Base-by-base conservation (phyloP, 2,797 vertebrate species). In the Miichthys miiuy region DNA sequence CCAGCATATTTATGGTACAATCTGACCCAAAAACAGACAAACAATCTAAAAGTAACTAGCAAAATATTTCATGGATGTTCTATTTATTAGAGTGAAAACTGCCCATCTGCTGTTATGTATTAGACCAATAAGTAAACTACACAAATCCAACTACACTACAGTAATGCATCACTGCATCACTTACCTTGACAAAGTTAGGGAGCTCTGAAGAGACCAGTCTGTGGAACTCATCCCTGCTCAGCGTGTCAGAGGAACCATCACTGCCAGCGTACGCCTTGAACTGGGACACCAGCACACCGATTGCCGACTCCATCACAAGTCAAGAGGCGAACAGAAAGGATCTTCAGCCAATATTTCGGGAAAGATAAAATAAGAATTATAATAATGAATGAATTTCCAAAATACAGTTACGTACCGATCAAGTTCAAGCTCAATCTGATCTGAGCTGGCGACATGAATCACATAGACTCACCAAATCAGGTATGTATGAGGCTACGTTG, bases 151-250 rank as follows among this genome's bases (percentile, higher is more conserved):
- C n/a, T 20, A 60, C 21, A 25, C n/a, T 20, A 60, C 21, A 66
- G 7, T 17, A 10, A 4, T 27, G 27, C 30, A 38, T 30, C 0
- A 11, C n/a, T 38, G 12, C 1, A 38, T 50, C 5, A n/a, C 56
- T 81, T 79, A 95, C 93, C 92, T 91, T 91, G 54, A 95, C 55
- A 14, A 95, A 79, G 78, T 83, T 92, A 5, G 88, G 77, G 1
- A 95, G 91, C 81, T 95, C 88, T 41, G 90, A 83, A 4, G 27
- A 68, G 52, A 95, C 85, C 57, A 94, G 85, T 70, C 44, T 91
- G 46, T 80, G 79, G 76, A 95, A 94, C 85, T 95, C 91, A 1
- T 91, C 92, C 75, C 83, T 92, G 87, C 92, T 94, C 73, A 95
- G 85, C 0, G 89, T 95, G 80, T 89, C 80, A 10, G 81, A 69